phyloP scores from a whole-genome alignment of 2,888 invertebrate genomes.

The Noctuana brunneofusca region DNA sequence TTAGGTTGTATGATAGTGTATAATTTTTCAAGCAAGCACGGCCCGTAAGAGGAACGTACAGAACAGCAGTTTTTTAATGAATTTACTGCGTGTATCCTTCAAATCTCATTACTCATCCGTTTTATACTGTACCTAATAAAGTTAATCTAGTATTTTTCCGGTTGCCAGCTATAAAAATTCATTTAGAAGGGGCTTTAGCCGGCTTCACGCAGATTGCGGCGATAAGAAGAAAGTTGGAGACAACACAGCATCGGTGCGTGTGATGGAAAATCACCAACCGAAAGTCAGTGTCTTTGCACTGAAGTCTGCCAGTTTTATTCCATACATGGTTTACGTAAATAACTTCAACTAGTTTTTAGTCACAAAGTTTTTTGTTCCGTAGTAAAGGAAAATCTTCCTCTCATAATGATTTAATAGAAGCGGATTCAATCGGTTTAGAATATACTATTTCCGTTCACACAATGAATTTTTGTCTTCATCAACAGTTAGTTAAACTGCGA shows the following conservation, averaged over 20 bases:
- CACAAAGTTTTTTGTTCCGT: neutral
- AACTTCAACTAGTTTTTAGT: neutral
- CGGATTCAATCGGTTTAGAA: too few species aligned
- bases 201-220: slow-evolving; percentile 18
- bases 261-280: slow-evolving; percentile 27
- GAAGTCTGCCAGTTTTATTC: neutral
- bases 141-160: slow-evolving; percentile 26
- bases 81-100: neutral
- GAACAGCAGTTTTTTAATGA: neutral
- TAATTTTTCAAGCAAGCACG: too few species aligned
- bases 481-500: too few species aligned
- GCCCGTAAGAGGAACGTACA: too few species aligned
- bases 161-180: slow-evolving; percentile 3
- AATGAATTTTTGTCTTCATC: too few species aligned
- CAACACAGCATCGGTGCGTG: slow-evolving; percentile 1
- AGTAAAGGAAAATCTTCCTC: neutral
- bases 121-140: neutral
- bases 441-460: too few species aligned
- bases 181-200: neutral
- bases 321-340: neutral
- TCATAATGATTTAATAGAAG: too few species aligned
- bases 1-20: too few species aligned
- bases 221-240: slow-evolving; percentile 19
- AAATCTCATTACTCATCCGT: neutral
- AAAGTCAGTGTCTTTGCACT: slow-evolving; percentile 13